Percentiles rank a stretch among this genome's conserved stretches.
Conservation (phyloP, 2,888 invertebrate genomes). For the Matsumyia berberina region DNA sequence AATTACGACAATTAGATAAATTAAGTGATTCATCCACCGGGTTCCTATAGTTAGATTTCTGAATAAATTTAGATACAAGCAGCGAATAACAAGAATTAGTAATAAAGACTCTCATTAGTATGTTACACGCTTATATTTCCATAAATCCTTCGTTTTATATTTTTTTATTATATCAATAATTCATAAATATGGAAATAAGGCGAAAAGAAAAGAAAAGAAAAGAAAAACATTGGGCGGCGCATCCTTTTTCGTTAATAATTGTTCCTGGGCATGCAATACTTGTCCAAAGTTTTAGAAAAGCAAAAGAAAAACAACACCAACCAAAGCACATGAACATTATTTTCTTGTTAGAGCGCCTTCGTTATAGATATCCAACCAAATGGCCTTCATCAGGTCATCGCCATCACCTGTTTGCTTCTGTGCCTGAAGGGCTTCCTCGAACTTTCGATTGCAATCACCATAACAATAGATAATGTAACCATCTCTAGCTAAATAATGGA, state of each 20-base stretch:
- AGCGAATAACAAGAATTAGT: constrained; percentile 31
- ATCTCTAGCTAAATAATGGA: constrained; percentile 84
- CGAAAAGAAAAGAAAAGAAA: constrained; percentile 23
- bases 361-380: constrained; percentile 85
- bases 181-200: constrained; percentile 43
- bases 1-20: background rate
- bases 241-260: constrained; percentile 24
- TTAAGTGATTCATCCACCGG: background rate
- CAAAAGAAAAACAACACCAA: constrained; percentile 45
- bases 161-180: constrained; percentile 48
- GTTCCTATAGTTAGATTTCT: background rate
- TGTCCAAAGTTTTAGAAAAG: constrained; percentile 19
- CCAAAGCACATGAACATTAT: constrained; percentile 49
- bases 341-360: constrained; percentile 79
- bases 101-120: constrained; percentile 64
- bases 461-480: constrained; percentile 85
- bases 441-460: constrained; percentile 84
- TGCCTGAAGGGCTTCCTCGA: constrained; percentile 83
- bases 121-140: constrained; percentile 50
- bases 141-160: background rate
- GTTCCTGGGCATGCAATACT: constrained; percentile 55
- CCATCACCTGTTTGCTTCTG: constrained; percentile 84
- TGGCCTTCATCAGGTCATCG: constrained; percentile 85
- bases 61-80: background rate
- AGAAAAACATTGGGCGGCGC: constrained; percentile 19